Base-by-base conservation (phyloP, 2,113 vertebrate genomes). In the Egretta garzetta region DNA sequence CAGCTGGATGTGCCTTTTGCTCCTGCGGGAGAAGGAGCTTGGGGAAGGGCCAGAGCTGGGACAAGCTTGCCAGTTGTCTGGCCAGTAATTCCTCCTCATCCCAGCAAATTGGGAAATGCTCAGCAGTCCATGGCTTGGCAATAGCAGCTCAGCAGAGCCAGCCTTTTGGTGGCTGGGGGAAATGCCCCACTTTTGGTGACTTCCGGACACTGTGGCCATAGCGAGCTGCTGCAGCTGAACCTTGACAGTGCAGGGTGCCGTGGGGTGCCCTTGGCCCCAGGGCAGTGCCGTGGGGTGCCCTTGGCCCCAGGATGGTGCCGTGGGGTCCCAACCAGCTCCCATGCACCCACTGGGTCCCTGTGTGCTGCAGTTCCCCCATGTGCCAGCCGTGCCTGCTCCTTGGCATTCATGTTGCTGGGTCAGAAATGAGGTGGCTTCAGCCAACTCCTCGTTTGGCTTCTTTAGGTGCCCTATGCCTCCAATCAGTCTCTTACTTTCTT, bases 151-250 rank as follows among this genome's bases (percentile, higher is more conserved):
- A n/a, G 80, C 8, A 10, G 41, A 73, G 30, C 28, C n/a, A 43
- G 37, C 30, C 14, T 49, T n/a, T 26, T 12, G n/a, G 58, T 19
- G 58, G 30, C 37, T 20, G 64, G 17, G 35, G n/a, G 70, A 59
- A 26, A 7, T 2, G 0, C 3, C 21, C 32, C 32, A 1, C 14
- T 43, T 62, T 1, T 15, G 3, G 39, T 58, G 60, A 27, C 33
- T 9, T 21, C 30, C 24, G 50, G 60, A 2, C 32, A 64, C 56
- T 32, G 33, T 20, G 80, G 41, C 10, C 2, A 0, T 17, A 6
- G 10, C 1, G 35, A 80, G 74, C 41, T 52, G 58, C 47, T 24
- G 68, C n/a, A 80, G 72, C 88, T 91, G 76, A 26, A 5, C 83
- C 41, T 27, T 28, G 30, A 13, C 7, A 17, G 20, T 7, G 24